These are phyloP conservation scores for Danaus chrysippus DNA, from an alignment of 2,888 invertebrate species.

Conservation along the genomic window DNA sequence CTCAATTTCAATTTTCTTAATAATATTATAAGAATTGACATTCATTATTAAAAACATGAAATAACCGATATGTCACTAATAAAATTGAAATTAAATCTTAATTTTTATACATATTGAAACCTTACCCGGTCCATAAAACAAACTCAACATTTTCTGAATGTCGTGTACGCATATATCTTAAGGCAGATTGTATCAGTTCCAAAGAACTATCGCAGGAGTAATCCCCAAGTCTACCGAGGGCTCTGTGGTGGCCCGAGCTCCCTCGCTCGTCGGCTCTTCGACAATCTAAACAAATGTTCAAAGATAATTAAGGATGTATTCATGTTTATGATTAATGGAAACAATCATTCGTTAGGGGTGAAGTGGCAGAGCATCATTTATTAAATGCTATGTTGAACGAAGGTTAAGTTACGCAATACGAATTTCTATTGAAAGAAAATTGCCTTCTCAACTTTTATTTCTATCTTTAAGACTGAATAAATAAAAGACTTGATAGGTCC, in stretches of 20 bases:
- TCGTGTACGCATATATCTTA: conserved; percentile 90
- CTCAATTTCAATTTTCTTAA: too few relatives aligned
- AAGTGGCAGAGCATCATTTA: not conserved
- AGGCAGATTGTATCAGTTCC: conserved; percentile 92
- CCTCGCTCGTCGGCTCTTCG: conserved; percentile 81
- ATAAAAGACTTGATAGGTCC: too few relatives aligned
- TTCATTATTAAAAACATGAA: too few relatives aligned
- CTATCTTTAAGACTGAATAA: conserved; percentile 3
- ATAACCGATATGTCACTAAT: too few relatives aligned
- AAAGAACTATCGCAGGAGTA: conserved; percentile 92
- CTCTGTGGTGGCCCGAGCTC: conserved; percentile 77
- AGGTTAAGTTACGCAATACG: not conserved
- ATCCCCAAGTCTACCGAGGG: conserved; percentile 80
- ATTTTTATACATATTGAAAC: conserved; percentile 24
- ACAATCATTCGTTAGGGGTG: conserved; percentile 6
- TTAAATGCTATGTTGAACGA: not conserved
- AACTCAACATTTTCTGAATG: conserved; percentile 94
- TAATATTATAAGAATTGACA: too few relatives aligned
- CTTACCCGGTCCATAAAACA: conserved; percentile 96
- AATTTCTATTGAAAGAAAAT: not conserved
- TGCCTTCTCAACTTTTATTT: not conserved
- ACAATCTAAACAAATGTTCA: conserved; percentile 66
- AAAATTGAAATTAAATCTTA: too few relatives aligned
- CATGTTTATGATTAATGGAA: not conserved
- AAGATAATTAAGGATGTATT: not conserved